These are phyloP conservation scores for Hydrochoerus hydrochaeris DNA, from an alignment of 2,113 vertebrate species.

Conservation along the genomic window DNA sequence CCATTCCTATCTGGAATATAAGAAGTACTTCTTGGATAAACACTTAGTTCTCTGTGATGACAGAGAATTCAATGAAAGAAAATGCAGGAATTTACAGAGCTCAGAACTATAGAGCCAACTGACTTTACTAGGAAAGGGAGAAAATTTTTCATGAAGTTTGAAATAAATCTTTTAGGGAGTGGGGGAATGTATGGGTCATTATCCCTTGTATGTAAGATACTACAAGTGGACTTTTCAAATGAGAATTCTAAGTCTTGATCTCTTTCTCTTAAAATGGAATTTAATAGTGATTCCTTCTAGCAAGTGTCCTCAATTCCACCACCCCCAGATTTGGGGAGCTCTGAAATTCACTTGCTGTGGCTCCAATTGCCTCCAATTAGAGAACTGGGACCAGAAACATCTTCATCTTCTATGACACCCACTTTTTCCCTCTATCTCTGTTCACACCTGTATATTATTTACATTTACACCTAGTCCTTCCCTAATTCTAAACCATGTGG, in stretches of 20 bases:
- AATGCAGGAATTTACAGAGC: not conserved
- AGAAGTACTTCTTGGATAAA: not conserved
- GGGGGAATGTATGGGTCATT: not conserved
- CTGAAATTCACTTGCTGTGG: not conserved
- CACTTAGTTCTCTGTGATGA: not conserved
- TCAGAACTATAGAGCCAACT: not conserved
- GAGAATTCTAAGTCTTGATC: not conserved
- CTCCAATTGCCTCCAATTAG: not conserved
- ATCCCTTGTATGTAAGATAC: accelerated
- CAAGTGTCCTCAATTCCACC: not conserved
- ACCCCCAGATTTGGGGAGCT: not conserved
- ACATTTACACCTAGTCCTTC: not conserved
- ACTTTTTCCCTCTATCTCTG: accelerated
- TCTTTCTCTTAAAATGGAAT: not conserved
- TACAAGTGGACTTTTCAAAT: not conserved
- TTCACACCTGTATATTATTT: not conserved
- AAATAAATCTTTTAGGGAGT: not conserved
- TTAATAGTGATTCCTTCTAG: not conserved
- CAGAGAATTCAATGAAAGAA: not conserved
- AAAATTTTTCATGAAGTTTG: not conserved
- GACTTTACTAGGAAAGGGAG: not conserved
- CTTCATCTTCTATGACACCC: not conserved
- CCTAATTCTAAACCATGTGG: not conserved
- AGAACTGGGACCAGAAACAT: not conserved
- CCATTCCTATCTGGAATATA: not conserved